Evolutionary conservation across 2,113 vertebrate genomes (phyloP), one percentile per base, ranked within the genome.

Genomic region (Burhinus oedicnemus): DNA sequence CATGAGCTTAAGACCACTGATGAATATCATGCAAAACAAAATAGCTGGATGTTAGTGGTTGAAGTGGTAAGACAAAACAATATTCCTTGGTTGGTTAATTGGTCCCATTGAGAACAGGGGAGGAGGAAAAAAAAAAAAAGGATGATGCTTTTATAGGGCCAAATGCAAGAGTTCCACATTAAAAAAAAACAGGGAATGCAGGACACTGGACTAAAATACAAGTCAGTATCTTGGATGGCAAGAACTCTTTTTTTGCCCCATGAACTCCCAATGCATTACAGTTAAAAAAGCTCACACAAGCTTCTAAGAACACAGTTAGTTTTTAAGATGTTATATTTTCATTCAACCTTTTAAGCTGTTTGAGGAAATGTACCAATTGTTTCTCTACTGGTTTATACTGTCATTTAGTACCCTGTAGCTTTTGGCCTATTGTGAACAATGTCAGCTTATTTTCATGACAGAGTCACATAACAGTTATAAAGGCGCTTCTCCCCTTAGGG

Each of bases 301-400:
- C 62, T 42, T 42, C 62, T 20, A 64, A 64, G 38, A 64, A 20
- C 38, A 30, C 44, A 83, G 78, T 82, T 93, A 76, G 74, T 84
- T 97, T 95, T 92, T 91, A 95, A n/a, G 45, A 83, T 47, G 51
- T 77, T 76, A 36, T 51, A 81, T 87, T 90, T 93, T 85, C 91
- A 94, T 86, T 78, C 62, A 92, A 85, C 36, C 75, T 89, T 44
- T 72, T 64, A 85, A 94, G 44, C 62, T 93, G 70, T 83, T 90
- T 94, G 85, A 93, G 54, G 72, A 95, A 89, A 32, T 3, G 8
- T 5, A 34, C 52, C 58, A 34, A 57, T 74, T 76, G 26, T 64
- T 85, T 68, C 55, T 72, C 64, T 27, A 76, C 57, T 45, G 21
- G 36, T 65, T 95, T 82, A 18, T 25, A 49, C 65, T 52, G 54